Conservation (phyloP, 2,113 vertebrate genomes). For the Tetraodon nigroviridis region DNA sequence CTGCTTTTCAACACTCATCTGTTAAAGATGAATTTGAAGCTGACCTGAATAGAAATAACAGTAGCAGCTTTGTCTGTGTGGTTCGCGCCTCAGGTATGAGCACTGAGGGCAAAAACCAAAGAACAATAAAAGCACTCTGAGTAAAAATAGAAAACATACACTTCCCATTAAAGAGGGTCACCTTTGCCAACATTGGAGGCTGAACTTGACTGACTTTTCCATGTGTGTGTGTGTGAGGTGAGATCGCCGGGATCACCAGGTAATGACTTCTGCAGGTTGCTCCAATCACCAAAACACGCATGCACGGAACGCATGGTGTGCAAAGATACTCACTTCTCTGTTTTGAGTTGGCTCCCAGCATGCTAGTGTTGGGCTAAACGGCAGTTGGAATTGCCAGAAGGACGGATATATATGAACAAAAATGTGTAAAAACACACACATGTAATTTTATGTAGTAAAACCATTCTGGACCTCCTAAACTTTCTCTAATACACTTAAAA, state of each 20-base stretch:
- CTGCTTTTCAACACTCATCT: slow-evolving; percentile 9
- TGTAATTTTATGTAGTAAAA: neutral
- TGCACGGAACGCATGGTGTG: slow-evolving; percentile 1
- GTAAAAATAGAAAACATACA: slow-evolving; percentile 34
- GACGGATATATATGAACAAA: neutral
- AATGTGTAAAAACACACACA: neutral
- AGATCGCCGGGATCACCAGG: slow-evolving; percentile 22
- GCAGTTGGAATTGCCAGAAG: neutral
- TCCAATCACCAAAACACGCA: slow-evolving; percentile 35
- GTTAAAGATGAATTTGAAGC: slow-evolving; percentile 4
- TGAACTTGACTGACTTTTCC: slow-evolving; percentile 58
- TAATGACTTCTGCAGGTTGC: slow-evolving; percentile 66
- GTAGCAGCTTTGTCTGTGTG: slow-evolving; percentile 12
- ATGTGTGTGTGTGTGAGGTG: slow-evolving; percentile 40
- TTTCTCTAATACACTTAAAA: neutral
- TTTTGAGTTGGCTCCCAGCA: neutral
- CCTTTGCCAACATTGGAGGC: slow-evolving; percentile 38
- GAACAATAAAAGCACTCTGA: slow-evolving; percentile 45
- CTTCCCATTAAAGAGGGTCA: slow-evolving; percentile 37
- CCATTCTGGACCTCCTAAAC: slow-evolving; percentile 1
- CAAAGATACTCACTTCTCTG: too few species aligned
- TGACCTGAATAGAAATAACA: slow-evolving; percentile 1
- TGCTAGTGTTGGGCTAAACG: slow-evolving; percentile 3
- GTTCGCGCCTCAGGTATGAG: slow-evolving; percentile 30
- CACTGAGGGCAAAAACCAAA: slow-evolving; percentile 39